Conservation (phyloP, 2,888 invertebrate species). For the Plutella xylostella region DNA sequence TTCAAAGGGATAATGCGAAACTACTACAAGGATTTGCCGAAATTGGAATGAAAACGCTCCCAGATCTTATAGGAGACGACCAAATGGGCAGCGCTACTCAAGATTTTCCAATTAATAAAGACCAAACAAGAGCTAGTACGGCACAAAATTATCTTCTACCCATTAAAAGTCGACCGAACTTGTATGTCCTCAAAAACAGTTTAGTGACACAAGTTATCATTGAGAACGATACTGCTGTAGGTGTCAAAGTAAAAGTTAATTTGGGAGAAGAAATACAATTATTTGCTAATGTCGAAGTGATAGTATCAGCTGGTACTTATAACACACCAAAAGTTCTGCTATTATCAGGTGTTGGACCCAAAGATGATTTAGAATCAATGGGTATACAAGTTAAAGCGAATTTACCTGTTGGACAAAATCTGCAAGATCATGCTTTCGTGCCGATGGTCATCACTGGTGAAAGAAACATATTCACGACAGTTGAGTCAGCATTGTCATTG, state of each 20-base stretch:
- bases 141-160: conserved; percentile 18
- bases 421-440: conserved; percentile 40
- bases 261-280: conserved; percentile 13
- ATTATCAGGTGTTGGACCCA: conserved; percentile 50
- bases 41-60: conserved; percentile 3
- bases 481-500: not conserved
- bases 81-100: conserved; percentile 10
- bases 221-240: conserved; percentile 9
- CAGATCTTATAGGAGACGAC: conserved; percentile 2
- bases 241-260: conserved; percentile 8
- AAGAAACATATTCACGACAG: not conserved
- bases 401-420: conserved; percentile 43
- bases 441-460: conserved; percentile 4
- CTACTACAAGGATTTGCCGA: conserved; percentile 4
- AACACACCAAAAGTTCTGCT: conserved; percentile 45
- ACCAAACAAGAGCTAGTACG: conserved; percentile 22
- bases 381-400: conserved; percentile 32
- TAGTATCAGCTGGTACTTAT: conserved; percentile 43
- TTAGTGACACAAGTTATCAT: conserved; percentile 13
- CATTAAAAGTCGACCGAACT: conserved; percentile 11
- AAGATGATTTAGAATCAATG: conserved; percentile 26
- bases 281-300: conserved; percentile 38
- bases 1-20: not conserved
- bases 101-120: conserved; percentile 13
- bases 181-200: conserved; percentile 12